phyloP scores from a whole-genome alignment of 2,113 vertebrate genomes.

The Hippocampus comes region DNA sequence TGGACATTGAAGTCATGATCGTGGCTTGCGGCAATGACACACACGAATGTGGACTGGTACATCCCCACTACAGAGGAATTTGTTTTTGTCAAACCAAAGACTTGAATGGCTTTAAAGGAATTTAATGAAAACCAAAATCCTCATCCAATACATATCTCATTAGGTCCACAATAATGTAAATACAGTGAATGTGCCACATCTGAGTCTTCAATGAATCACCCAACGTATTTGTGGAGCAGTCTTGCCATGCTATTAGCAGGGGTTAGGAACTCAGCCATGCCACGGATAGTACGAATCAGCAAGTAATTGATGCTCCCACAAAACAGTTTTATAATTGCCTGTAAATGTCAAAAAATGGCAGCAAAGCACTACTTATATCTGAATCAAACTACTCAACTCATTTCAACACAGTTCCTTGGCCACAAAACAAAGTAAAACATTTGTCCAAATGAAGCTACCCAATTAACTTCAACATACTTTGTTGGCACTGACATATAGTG shows the following conservation, averaged over 20 bases:
- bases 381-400: too few relatives aligned
- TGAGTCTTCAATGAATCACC: neutral
- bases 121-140: neutral
- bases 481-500: too few relatives aligned
- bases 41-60: constrained; percentile 17
- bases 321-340: neutral
- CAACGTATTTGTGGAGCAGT: neutral
- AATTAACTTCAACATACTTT: too few relatives aligned
- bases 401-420: too few relatives aligned
- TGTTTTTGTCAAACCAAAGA: neutral
- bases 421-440: too few relatives aligned
- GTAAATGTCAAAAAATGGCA: too few relatives aligned
- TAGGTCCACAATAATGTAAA: neutral
- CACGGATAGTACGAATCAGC: neutral
- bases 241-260: too few relatives aligned
- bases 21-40: constrained; percentile 45
- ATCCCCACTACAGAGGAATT: constrained; percentile 2
- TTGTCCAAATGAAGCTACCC: too few relatives aligned
- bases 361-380: too few relatives aligned
- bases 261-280: neutral
- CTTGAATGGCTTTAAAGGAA: too few relatives aligned
- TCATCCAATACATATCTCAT: neutral
- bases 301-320: neutral
- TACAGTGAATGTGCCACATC: neutral
- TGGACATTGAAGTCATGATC: constrained; percentile 56